Evolutionary conservation across 2,797 vertebrate species (phyloP), one percentile per base, ranked within the genome.

Genomic region (Mastacembelus armatus): DNA sequence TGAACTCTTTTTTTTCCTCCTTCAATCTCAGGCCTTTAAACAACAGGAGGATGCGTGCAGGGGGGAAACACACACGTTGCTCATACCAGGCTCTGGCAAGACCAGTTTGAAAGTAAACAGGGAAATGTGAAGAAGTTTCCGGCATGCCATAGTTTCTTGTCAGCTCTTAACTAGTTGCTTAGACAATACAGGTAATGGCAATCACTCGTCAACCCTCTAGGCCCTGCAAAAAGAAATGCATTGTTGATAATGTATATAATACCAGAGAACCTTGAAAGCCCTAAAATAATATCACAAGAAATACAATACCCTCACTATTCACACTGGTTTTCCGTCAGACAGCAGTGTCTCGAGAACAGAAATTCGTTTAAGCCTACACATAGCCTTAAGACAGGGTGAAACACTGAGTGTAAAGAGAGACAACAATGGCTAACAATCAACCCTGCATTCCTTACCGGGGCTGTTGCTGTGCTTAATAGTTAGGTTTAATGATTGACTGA

Each of bases 351-450:
- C 45, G 49, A 59, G 38, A n/a, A n/a, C 27, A 15, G 29, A 66
- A 66, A 64, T 70, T 77, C 63, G 74, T 61, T 80, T 61, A 57
- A 55, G 70, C 38, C 58, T 69, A 51, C 62, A 55, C 29, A 40
- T 32, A 72, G 71, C 83, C 68, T 74, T 33, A 67, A 81, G 77
- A 81, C 72, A 50, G 38, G 76, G 61, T 73, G 66, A 88, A 87
- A 82, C 79, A 63, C 63, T 45, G 54, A 45, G 72, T 68, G 70
- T 64, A 68, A 80, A 85, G 66, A 68, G 72, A 65, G 63, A 59
- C 84, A 62, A 87, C 85, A 84, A 88, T 79, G 68, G 90, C 81
- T 89, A 92, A 93, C 91, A 92, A 92, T 90, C 92, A 91, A 91
- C 89, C 74, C 79, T 68, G 65, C 86, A 91, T 88, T 92, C 84